Percentiles rank a stretch among this genome's conserved stretches.
phyloP scores from a whole-genome alignment of 2,888 invertebrate genomes.

The Polydesmus complanatus region DNA sequence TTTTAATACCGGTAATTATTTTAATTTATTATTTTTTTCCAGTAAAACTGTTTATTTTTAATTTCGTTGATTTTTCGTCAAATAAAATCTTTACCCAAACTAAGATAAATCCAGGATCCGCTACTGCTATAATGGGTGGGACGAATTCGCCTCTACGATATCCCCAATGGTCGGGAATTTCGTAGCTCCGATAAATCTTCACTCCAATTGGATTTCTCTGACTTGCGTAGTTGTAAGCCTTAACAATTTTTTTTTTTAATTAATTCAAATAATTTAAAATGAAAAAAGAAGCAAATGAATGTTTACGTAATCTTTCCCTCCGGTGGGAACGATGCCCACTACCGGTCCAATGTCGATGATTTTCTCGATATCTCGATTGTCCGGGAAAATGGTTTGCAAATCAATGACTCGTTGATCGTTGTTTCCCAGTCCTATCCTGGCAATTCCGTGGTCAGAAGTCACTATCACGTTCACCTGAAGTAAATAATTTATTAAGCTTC shows the following conservation, averaged over 20 bases:
- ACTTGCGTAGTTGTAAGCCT: conserved; percentile 3
- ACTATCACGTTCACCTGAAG: conserved; percentile 15
- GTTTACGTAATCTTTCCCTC: conserved; percentile 6
- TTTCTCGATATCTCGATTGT: conserved; percentile 15
- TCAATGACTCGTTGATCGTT: conserved; percentile 11
- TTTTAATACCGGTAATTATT: not conserved
- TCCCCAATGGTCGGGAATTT: conserved; percentile 15
- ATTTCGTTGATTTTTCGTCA: not conserved
- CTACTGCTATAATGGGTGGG: conserved; percentile 13
- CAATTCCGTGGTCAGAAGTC: conserved; percentile 14
- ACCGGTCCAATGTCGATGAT: conserved; percentile 15
- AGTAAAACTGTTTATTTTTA: not conserved
- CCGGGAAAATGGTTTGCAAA: conserved; percentile 11
- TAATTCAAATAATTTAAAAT: not conserved
- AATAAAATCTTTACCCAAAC: conserved; percentile 8
- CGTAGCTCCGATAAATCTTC: conserved; percentile 9
- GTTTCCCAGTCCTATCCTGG: conserved; percentile 6
- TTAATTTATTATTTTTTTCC: not conserved
- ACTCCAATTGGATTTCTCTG: conserved; percentile 7
- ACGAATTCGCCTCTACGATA: conserved; percentile 4
- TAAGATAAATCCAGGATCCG: conserved; percentile 15
- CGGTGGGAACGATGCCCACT: conserved; percentile 9
- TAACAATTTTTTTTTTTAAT: not conserved
- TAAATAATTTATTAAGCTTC: not conserved
- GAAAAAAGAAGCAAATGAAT: not conserved